Evolutionary conservation across 2,797 vertebrate species (phyloP).

Genomic region (Rhadinocentrus ornatus): DNA sequence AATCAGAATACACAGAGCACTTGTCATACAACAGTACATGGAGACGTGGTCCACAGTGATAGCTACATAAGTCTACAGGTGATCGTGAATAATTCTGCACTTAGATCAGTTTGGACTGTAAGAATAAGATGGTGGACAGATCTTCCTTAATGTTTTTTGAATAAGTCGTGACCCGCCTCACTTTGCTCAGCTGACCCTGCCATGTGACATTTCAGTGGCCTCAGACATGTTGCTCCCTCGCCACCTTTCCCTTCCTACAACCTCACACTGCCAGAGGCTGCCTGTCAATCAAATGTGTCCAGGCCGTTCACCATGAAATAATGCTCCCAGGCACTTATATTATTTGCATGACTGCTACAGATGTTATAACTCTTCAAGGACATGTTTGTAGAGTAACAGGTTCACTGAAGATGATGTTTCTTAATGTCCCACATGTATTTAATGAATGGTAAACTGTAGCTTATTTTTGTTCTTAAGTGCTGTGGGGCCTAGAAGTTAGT

Average conservation of each 20-base stretch:
- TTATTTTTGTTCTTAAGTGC: background rate
- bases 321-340: conserved; percentile 23
- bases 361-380: conserved; percentile 40
- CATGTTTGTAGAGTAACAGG: conserved; percentile 13
- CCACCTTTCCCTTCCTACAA: conserved; percentile 31
- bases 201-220: conserved; percentile 37
- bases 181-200: conserved; percentile 26
- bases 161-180: background rate
- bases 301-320: conserved; percentile 44
- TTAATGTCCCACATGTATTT: background rate
- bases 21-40: conserved; percentile 11
- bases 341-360: conserved; percentile 39
- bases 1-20: background rate
- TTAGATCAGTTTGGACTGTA: background rate
- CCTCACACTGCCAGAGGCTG: conserved; percentile 35
- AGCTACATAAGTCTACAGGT: conserved; percentile 15
- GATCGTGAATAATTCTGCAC: conserved; percentile 46
- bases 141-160: conserved; percentile 4
- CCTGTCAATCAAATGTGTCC: conserved; percentile 59
- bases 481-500: background rate
- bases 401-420: conserved; percentile 5
- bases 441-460: background rate
- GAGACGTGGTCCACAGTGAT: conserved; percentile 13
- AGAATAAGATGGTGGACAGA: conserved; percentile 19
- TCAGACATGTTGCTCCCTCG: conserved; percentile 19